Percentiles rank a stretch among this genome's conserved stretches.
phyloP scores from a whole-genome alignment of 2,113 vertebrate genomes.

The Tor tambroides region DNA sequence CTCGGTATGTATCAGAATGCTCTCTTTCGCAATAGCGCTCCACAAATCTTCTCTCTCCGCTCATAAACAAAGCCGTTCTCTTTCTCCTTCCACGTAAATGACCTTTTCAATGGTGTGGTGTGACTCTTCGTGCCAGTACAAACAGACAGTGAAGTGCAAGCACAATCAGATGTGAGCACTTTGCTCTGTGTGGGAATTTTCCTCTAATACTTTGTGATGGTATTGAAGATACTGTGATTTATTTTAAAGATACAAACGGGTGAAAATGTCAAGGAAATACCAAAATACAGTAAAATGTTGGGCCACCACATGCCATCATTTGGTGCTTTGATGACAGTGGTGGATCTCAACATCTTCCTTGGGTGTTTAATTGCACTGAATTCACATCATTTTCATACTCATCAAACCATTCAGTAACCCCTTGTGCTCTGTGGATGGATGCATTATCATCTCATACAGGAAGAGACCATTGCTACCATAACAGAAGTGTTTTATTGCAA shows the following conservation, averaged over 20 bases:
- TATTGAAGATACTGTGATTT: not conserved
- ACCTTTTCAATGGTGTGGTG: not conserved
- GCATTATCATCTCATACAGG: not conserved
- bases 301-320: too few relatives aligned
- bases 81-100: too few relatives aligned
- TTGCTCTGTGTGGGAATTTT: not conserved
- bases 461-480: not conserved
- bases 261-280: too few relatives aligned
- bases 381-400: not conserved
- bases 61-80: too few relatives aligned
- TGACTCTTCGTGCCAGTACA: not conserved
- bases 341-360: not conserved
- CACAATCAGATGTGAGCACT: not conserved
- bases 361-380: not conserved
- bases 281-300: too few relatives aligned
- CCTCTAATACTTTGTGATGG: not conserved
- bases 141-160: not conserved
- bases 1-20: too few relatives aligned
- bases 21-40: too few relatives aligned
- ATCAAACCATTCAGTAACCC: not conserved
- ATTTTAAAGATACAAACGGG: conserved; percentile 54
- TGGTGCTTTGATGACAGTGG: too few relatives aligned
- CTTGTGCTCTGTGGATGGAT: not conserved
- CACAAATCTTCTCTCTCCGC: too few relatives aligned
- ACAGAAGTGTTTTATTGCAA: not conserved